A percentile compares a stretch with the other conserved stretches of the same genome.
These are phyloP conservation scores for Cataglyphis livida DNA, from an alignment of 2,888 invertebrate genomes.

Conservation along the genomic window DNA sequence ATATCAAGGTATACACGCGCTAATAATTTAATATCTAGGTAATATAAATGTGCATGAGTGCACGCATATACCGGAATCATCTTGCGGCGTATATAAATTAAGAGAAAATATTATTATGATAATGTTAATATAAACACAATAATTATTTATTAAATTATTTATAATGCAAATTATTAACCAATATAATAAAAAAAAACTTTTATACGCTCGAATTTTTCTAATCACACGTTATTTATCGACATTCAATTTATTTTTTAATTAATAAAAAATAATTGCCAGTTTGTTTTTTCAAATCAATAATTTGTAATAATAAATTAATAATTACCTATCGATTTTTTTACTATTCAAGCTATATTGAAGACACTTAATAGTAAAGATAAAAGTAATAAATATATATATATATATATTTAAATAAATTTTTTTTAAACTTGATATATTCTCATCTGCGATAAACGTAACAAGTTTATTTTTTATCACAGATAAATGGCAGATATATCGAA, in stretches of 20 bases:
- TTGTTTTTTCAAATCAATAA: neutral
- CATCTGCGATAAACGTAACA: conserved; percentile 55
- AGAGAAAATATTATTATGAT: neutral
- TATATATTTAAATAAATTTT: neutral
- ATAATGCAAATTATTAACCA: neutral
- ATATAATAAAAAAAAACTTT: neutral
- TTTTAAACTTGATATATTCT: neutral
- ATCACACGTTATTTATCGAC: neutral
- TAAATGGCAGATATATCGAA: conserved; percentile 62
- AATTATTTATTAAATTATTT: conserved; percentile 1
- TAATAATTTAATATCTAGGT: conserved; percentile 23
- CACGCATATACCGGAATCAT: conserved; percentile 7
- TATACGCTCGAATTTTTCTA: neutral
- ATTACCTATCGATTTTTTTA: neutral
- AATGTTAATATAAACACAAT: neutral
- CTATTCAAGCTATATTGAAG: neutral
- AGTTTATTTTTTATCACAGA: conserved; percentile 59
- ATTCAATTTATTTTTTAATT: neutral
- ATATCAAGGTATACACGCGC: neutral
- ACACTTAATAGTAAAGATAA: neutral
- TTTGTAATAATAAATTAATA: neutral
- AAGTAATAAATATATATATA: neutral
- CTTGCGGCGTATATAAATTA: conserved; percentile 11
- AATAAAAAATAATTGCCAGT: neutral
- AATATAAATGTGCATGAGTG: neutral